Conservation (phyloP, 2,797 vertebrate species). For the Buceros bicornis region DNA sequence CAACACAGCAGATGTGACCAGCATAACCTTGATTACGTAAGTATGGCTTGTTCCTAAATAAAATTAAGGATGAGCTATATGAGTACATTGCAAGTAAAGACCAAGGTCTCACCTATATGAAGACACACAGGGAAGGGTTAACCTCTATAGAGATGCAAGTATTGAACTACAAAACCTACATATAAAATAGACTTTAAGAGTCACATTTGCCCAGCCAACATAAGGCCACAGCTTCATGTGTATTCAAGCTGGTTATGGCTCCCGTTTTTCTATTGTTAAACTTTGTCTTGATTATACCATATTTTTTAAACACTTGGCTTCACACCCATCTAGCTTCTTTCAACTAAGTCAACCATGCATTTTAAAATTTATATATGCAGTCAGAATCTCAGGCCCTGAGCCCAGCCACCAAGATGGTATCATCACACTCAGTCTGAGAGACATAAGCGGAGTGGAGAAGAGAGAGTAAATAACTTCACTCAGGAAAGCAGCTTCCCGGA, state of each 20-base stretch:
- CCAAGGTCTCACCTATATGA: background rate
- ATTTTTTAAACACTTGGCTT: constrained; percentile 58
- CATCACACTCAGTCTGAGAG: background rate
- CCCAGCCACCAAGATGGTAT: constrained; percentile 34
- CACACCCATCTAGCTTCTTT: constrained; percentile 43
- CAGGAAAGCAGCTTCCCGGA: background rate
- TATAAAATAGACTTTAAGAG: background rate
- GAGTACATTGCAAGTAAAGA: too few relatives aligned
- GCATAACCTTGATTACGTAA: background rate
- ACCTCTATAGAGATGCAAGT: background rate
- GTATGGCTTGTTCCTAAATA: background rate
- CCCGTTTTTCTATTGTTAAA: constrained; percentile 47
- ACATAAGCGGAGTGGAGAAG: background rate
- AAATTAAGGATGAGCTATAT: background rate
- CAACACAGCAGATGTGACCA: background rate
- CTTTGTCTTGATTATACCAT: constrained; percentile 56
- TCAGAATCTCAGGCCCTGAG: background rate
- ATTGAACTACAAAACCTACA: background rate
- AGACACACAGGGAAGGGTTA: background rate
- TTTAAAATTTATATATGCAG: constrained; percentile 17
- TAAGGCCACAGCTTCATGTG: background rate
- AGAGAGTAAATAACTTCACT: background rate
- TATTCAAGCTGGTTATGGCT: background rate
- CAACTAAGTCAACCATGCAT: constrained; percentile 47
- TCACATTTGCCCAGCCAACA: background rate